Base-by-base conservation (phyloP, 1,140 invertebrate genomes). In the Trinorchestia longiramus region DNA sequence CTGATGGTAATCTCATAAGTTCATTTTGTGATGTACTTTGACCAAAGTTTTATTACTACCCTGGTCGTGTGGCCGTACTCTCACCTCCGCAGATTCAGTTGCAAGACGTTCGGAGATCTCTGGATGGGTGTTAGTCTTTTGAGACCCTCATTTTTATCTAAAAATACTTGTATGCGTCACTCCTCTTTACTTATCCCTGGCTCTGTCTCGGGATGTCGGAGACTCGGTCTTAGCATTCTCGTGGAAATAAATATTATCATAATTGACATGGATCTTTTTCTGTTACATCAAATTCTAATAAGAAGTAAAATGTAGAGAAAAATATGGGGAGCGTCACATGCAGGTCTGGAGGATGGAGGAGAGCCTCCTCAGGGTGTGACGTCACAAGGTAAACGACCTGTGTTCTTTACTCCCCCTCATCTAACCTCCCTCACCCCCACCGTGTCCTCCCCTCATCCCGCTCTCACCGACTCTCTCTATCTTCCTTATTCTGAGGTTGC, bases 341-440 rank as follows among this genome's bases (percentile, higher is more conserved):
- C 88, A 91, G 88, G 0, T 42, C 28, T 42, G 88, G 88, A 94
- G 88, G 88, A 94, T 15, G 92, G 36, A n/a, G 43, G 43, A 94
- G 43, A 94, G 44, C 92, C 44, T 47, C 92, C 15, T 47, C 28
- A 19, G 44, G 43, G 88, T 3, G 43, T 94, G 92, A 94, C 92
- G 92, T 94, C 92, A 94, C 92, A 94, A 94, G 92, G 92, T 94
- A 94, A 94, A 94, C 92, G 92, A 88, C 95, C 95, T 95, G 43
- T 43, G 62, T 41, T 95, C 45, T 41, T 42, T 11, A 19, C 36
- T 41, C 57, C 53, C 43, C 23, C 57, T 19, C 62, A 6, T 43
- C 57, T 43, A 6, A 0, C 47, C 45, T 36, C 45, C 15, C 43
- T 6, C 90, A 43, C 42, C 88, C 42, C 95, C 87, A 36, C 95